phyloP scores from a whole-genome alignment of 1,140 invertebrate genomes.

The Diorhabda carinulata region DNA sequence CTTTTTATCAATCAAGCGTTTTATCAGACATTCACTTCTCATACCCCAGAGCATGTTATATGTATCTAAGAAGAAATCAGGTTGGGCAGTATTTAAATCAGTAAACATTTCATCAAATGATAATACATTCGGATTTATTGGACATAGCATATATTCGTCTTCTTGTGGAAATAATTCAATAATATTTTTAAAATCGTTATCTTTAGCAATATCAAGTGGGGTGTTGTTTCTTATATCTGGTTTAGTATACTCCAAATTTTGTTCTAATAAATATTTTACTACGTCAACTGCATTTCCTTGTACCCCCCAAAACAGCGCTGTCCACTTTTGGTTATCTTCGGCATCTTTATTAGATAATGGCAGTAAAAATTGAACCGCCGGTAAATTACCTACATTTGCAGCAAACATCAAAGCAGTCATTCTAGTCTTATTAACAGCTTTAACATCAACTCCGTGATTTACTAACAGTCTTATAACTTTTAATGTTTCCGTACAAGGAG shows the following conservation, averaged over 20 bases:
- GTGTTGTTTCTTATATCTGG: constrained; percentile 49
- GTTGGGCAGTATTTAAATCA: constrained; percentile 23
- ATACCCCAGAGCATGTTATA: constrained; percentile 45
- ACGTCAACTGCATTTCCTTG: constrained; percentile 46
- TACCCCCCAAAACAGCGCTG: constrained; percentile 52
- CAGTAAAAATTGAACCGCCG: constrained; percentile 46
- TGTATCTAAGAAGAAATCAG: constrained; percentile 50
- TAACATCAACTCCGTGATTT: constrained; percentile 42
- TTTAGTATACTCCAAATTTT: constrained; percentile 42
- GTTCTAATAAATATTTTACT: constrained; percentile 47
- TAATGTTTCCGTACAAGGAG: constrained; percentile 29
- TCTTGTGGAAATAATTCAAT: constrained; percentile 45
- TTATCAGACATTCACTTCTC: constrained; percentile 40
- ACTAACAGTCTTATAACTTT: constrained; percentile 33
- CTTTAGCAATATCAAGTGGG: constrained; percentile 47
- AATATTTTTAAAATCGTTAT: constrained; percentile 47
- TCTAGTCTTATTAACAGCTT: constrained; percentile 47
- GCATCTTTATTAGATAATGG: constrained; percentile 44
- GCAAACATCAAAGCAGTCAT: constrained; percentile 52
- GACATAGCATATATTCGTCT: constrained; percentile 18
- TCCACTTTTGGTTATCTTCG: constrained; percentile 50
- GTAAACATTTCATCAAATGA: constrained; percentile 29
- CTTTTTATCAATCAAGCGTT: constrained; percentile 44
- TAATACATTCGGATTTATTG: constrained; percentile 11
- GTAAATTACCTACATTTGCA: constrained; percentile 45